Evolutionary conservation across 2,888 invertebrate species (phyloP).

Genomic region (Cremastinae sp.): DNA sequence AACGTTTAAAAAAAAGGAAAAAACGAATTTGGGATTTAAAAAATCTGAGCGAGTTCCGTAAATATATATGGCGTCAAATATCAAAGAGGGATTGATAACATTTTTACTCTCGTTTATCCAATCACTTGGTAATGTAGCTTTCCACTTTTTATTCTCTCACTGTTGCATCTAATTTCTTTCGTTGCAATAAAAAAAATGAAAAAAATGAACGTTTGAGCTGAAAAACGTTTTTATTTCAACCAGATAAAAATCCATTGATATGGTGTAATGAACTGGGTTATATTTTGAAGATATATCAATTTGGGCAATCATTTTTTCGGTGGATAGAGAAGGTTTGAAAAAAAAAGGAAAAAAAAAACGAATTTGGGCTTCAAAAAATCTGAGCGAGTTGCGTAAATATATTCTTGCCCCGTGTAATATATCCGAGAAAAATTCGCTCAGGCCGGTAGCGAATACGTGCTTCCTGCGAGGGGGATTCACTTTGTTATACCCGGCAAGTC

Average conservation of each 20-base stretch:
- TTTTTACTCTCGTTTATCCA: constrained; percentile 19
- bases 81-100: constrained; percentile 24
- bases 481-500: constrained; percentile 51
- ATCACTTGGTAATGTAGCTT: constrained; percentile 20
- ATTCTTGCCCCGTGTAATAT: constrained; percentile 24
- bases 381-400: neutral
- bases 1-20: constrained; percentile 16
- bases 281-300: too few relatives aligned
- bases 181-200: too few relatives aligned
- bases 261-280: too few relatives aligned
- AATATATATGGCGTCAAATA: neutral
- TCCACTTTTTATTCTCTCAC: constrained; percentile 3
- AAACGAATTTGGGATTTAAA: too few relatives aligned
- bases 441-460: constrained; percentile 30
- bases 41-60: too few relatives aligned
- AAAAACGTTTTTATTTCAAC: too few relatives aligned
- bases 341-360: too few relatives aligned
- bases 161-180: too few relatives aligned
- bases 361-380: neutral
- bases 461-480: constrained; percentile 47
- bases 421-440: constrained; percentile 25
- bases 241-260: too few relatives aligned
- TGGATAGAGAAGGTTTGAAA: too few relatives aligned
- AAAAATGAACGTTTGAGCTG: too few relatives aligned
- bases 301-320: too few relatives aligned